phyloP scores from a whole-genome alignment of 2,888 invertebrate genomes.

The Campaea margaritaria region DNA sequence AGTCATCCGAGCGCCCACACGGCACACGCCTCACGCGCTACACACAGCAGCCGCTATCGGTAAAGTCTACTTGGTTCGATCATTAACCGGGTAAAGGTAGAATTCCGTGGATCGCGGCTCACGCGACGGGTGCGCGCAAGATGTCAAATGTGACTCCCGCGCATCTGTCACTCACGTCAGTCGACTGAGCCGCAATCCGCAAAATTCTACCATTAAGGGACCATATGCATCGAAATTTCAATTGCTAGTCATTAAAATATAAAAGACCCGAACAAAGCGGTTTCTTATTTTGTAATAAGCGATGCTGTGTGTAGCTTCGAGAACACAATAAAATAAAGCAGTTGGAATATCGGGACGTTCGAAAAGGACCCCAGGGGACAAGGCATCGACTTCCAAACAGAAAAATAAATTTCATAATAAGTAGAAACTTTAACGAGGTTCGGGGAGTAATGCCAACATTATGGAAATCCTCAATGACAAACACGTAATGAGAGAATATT shows the following conservation, averaged over 20 bases:
- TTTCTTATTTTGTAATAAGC: not conserved
- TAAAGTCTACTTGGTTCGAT: not conserved
- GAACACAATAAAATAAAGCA: conserved; percentile 22
- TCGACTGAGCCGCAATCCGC: too few species aligned
- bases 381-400: not conserved
- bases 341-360: conserved; percentile 1
- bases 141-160: too few species aligned
- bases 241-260: not conserved
- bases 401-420: not conserved
- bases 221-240: not conserved
- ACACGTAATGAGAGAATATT: not conserved
- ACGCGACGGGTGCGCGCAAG: too few species aligned
- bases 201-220: too few species aligned
- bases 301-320: conserved; percentile 11
- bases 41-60: not conserved
- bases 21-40: not conserved
- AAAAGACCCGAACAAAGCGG: not conserved
- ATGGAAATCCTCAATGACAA: not conserved
- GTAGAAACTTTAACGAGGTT: not conserved
- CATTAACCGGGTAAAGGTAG: too few species aligned
- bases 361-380: not conserved
- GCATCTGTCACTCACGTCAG: too few species aligned
- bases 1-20: conserved; percentile 42
- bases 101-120: too few species aligned
- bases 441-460: not conserved